Conservation (phyloP, 2,113 vertebrate species). For the Gasterosteus aculeatus region DNA sequence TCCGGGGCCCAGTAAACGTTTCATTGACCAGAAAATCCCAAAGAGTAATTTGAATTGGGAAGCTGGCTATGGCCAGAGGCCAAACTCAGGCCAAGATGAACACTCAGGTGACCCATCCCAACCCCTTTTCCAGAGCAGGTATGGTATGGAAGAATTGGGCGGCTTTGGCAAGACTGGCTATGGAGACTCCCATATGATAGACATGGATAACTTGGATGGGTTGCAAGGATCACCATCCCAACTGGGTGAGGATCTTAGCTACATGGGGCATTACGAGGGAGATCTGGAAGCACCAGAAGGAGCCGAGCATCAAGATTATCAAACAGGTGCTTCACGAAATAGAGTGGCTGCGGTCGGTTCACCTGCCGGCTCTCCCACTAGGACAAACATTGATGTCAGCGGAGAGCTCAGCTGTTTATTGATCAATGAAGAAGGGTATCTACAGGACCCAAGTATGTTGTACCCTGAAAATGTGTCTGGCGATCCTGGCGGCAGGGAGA, state of each 20-base stretch:
- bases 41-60: conserved; percentile 74
- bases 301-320: conserved; percentile 57
- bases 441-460: conserved; percentile 72
- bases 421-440: conserved; percentile 82
- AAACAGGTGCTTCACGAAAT: conserved; percentile 27
- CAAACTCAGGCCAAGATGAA: conserved; percentile 53
- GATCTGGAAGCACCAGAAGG: conserved; percentile 51
- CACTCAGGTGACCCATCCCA: conserved; percentile 54
- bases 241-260: conserved; percentile 58
- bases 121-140: conserved; percentile 68
- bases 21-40: conserved; percentile 68
- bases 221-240: conserved; percentile 65
- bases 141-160: conserved; percentile 67
- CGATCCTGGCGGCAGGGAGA: conserved; percentile 42
- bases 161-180: conserved; percentile 69
- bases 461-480: conserved; percentile 55
- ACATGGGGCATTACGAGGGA: conserved; percentile 62
- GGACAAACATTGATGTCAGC: conserved; percentile 46
- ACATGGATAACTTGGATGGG: conserved; percentile 66
- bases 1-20: conserved; percentile 68
- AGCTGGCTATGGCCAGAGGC: conserved; percentile 55
- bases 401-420: conserved; percentile 77
- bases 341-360: conserved; percentile 23
- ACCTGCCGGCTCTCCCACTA: conserved; percentile 46
- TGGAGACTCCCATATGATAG: conserved; percentile 57